Percentiles rank a stretch among this genome's conserved stretches.
phyloP scores from a whole-genome alignment of 1,140 invertebrate genomes.

The Gryllus bimaculatus region DNA sequence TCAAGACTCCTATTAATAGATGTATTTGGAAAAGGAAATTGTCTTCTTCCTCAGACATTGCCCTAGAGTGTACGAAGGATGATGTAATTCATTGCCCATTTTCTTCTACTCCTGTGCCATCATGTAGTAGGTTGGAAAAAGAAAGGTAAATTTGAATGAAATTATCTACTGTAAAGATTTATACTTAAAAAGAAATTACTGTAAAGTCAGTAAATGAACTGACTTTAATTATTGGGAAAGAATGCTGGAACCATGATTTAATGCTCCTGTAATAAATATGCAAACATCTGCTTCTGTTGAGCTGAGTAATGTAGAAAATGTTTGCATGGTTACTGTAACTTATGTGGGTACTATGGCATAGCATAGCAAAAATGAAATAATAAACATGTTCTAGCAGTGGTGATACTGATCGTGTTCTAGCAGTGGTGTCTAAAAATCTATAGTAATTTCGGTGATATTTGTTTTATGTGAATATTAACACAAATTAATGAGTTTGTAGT shows the following conservation, averaged over 20 bases:
- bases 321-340: neutral
- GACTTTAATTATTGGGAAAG: neutral
- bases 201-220: neutral
- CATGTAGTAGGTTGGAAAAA: neutral
- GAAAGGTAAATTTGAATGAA: neutral
- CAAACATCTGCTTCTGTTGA: neutral
- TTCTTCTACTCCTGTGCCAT: neutral
- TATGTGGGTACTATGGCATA: neutral
- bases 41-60: no score
- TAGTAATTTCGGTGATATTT: no score
- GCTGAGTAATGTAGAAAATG: neutral
- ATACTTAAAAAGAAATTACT: neutral
- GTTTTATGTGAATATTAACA: no score
- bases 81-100: no score
- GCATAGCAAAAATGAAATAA: neutral
- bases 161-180: no score
- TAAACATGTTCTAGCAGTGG: neutral
- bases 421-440: neutral
- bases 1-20: no score
- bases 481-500: no score
- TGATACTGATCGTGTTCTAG: neutral
- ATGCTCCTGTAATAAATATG: neutral
- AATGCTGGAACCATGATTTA: no score
- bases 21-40: no score
- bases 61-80: no score